Evolutionary conservation across 2,888 invertebrate species (phyloP), one percentile per base, ranked within the genome.

Genomic region (Tanytarsus gracilentus): DNA sequence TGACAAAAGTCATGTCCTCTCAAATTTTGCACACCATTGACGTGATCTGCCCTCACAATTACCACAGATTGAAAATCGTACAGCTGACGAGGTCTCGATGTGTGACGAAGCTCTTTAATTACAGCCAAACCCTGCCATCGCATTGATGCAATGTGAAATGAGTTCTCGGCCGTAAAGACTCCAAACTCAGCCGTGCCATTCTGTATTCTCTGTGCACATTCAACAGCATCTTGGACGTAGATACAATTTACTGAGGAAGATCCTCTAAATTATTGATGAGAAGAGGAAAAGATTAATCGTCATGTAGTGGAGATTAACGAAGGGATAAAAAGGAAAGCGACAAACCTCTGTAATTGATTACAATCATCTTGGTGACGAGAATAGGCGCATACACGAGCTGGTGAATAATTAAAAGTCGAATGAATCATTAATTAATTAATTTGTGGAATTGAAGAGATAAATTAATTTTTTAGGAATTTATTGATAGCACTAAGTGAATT

Each of bases 31-130:
- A 82, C 68, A 0, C 77, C 77, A 9, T 75, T 75, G 0, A 69
- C 70, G 65, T 78, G 76, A 25, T 68, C 70, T 11, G 67, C 70
- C 0, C 75, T 76, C 0, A 83, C 79, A 2, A 85, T 71, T 0
- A 79, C 80, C 4, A 82, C 84, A 0, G 81, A 75, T 69, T 82
- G 78, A 66, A 79, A 83, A 9, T 80, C 75, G 63, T 69, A 77
- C 0, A 70, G 68, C 27, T 78, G 81, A 81, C 66, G 40, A 61
- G 49, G 65, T 64, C 72, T 71, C 5, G 65, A 65, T 1, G 65
- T 68, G 65, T 77, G 73, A 25, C 74, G 69, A 51, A 80, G 69
- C 56, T 77, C 73, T 4, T 76, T 80, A 1, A 81, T 64, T 1
- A 80, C 76, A 1, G 75, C 68, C 58, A 76, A 70, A 29, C 70